Conservation (phyloP, 2,113 vertebrate species). For the Chlorocebus sabaeus region DNA sequence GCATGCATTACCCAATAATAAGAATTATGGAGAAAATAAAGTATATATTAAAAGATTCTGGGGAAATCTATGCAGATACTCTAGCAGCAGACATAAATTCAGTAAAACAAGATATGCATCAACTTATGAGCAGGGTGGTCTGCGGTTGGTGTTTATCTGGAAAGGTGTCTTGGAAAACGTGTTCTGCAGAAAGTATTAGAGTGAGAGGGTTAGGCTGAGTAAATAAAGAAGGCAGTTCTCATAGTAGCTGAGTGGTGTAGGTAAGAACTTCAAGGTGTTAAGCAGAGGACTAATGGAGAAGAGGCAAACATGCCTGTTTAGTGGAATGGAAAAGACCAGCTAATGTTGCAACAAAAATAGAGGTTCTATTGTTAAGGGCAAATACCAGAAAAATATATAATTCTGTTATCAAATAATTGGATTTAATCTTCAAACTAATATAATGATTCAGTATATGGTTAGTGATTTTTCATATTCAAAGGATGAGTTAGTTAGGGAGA, state of each 20-base stretch:
- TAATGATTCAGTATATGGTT: not conserved
- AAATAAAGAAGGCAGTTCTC: not conserved
- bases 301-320: not conserved
- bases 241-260: not conserved
- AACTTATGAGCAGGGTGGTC: not conserved
- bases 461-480: not conserved
- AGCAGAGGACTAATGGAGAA: not conserved
- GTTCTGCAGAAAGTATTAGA: not conserved
- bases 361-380: not conserved
- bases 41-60: not conserved
- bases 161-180: not conserved
- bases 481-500: not conserved
- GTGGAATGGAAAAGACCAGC: not conserved
- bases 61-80: not conserved
- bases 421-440: not conserved
- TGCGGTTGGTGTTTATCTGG: not conserved
- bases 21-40: not conserved
- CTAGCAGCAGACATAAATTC: conserved; percentile 36
- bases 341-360: not conserved
- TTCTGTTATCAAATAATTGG: not conserved
- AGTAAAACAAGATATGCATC: conserved; percentile 20
- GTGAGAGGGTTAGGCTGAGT: not conserved
- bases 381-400: not conserved
- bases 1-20: not conserved
- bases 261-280: not conserved